A percentile compares a stretch with the other conserved stretches of the same genome.
These are phyloP conservation scores for Hippocampus guttulatus DNA, from an alignment of 2,113 vertebrate species.

Conservation along the genomic window DNA sequence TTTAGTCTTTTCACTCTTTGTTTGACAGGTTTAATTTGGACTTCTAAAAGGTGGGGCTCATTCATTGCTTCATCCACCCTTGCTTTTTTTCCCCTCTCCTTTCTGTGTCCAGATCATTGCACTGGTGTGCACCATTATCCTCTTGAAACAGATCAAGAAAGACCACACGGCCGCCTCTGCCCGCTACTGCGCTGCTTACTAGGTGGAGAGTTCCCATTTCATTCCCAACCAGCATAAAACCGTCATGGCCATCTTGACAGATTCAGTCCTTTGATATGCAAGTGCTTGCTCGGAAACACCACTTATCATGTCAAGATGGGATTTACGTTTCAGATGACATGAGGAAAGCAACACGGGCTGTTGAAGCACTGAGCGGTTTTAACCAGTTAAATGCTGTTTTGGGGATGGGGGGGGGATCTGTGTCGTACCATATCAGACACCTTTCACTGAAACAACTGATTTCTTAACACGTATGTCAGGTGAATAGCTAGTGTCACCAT, in stretches of 20 bases:
- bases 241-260: not conserved
- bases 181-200: slow-evolving; percentile 43
- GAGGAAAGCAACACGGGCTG: not conserved
- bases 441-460: not conserved
- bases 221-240: not conserved
- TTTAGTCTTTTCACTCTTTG: not conserved
- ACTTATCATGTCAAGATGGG: not conserved
- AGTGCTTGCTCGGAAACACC: not conserved
- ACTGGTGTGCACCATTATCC: slow-evolving; percentile 39
- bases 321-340: not conserved
- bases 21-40: slow-evolving; percentile 1
- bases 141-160: slow-evolving; percentile 44
- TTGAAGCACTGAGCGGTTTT: not conserved
- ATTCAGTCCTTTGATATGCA: not conserved
- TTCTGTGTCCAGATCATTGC: slow-evolving; percentile 43
- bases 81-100: slow-evolving; percentile 32
- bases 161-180: not conserved
- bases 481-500: not conserved
- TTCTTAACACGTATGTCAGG: not conserved
- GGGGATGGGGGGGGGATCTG: too few relatives aligned
- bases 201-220: not conserved
- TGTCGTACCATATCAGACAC: not conserved
- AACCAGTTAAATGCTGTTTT: too few relatives aligned
- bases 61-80: not conserved
- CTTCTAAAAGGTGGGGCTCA: not conserved